Evolutionary conservation across 1,140 invertebrate genomes (phyloP).

Genomic region (Tetragnatha versicolor): DNA sequence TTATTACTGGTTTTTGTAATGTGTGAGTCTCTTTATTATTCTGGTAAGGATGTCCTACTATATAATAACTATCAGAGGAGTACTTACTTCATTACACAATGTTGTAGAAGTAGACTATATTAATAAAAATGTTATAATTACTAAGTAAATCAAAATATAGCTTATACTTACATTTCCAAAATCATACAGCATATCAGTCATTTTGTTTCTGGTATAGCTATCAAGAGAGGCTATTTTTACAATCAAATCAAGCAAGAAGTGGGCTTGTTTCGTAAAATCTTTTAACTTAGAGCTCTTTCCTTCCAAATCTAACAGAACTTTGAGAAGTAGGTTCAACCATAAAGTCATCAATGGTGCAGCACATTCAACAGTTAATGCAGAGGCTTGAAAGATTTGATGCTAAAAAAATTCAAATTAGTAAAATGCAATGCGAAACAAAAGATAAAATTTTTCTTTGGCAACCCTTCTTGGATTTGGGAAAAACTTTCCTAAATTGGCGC

Average conservation of each 20-base stretch:
- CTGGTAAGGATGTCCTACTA: too few relatives aligned
- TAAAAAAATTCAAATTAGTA: neutral
- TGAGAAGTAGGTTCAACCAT: slow-evolving; percentile 31
- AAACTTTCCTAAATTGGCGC: neutral
- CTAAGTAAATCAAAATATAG: neutral
- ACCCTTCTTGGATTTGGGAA: neutral
- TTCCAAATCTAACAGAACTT: neutral
- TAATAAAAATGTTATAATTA: too few relatives aligned
- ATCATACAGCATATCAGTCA: slow-evolving; percentile 11
- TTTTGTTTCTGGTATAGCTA: slow-evolving; percentile 3
- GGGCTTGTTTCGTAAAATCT: slow-evolving; percentile 20
- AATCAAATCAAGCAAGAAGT: slow-evolving; percentile 32
- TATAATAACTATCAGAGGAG: too few relatives aligned
- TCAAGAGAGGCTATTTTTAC: slow-evolving; percentile 20
- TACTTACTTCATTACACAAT: too few relatives aligned
- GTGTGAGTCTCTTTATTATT: too few relatives aligned
- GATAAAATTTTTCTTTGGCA: neutral
- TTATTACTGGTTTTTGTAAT: too few relatives aligned
- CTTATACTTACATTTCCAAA: slow-evolving; percentile 37
- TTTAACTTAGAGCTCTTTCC: neutral
- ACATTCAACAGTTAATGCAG: slow-evolving; percentile 27
- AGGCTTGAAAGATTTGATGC: slow-evolving; percentile 36
- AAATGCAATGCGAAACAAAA: neutral
- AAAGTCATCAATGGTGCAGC: slow-evolving; percentile 28
- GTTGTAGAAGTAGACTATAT: too few relatives aligned